phyloP scores from a whole-genome alignment of 2,888 invertebrate species.

The Notodonta dromedarius region DNA sequence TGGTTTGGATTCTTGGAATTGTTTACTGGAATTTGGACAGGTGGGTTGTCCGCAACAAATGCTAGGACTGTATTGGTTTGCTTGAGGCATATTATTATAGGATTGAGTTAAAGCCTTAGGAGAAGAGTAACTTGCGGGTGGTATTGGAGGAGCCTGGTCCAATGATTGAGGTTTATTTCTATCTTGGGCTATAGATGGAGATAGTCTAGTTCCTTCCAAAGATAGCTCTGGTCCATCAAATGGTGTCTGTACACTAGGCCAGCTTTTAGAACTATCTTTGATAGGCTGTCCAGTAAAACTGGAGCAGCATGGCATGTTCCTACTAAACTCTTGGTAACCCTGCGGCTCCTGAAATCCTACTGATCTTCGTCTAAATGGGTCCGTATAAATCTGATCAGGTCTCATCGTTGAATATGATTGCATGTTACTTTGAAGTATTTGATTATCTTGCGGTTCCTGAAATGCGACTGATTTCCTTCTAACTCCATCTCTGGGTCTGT shows the following conservation, averaged over 20 bases:
- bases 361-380: constrained; percentile 24
- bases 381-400: neutral
- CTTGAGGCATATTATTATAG: neutral
- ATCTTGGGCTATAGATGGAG: constrained; percentile 10
- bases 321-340: constrained; percentile 46
- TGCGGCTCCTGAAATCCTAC: constrained; percentile 42
- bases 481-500: constrained; percentile 33
- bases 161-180: neutral
- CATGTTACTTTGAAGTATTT: constrained; percentile 44
- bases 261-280: constrained; percentile 2
- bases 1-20: no score
- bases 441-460: constrained; percentile 39
- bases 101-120: neutral
- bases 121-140: neutral
- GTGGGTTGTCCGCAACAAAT: no score
- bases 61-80: no score
- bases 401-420: constrained; percentile 41
- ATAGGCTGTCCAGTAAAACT: constrained; percentile 31
- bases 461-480: constrained; percentile 41
- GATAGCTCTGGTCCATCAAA: constrained; percentile 22
- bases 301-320: constrained; percentile 43
- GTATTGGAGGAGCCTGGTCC: neutral
- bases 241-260: constrained; percentile 2
- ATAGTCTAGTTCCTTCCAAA: constrained; percentile 14
- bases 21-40: no score